Conservation (phyloP, 2,888 invertebrate genomes). For the Hemicrepidius hirtus region DNA sequence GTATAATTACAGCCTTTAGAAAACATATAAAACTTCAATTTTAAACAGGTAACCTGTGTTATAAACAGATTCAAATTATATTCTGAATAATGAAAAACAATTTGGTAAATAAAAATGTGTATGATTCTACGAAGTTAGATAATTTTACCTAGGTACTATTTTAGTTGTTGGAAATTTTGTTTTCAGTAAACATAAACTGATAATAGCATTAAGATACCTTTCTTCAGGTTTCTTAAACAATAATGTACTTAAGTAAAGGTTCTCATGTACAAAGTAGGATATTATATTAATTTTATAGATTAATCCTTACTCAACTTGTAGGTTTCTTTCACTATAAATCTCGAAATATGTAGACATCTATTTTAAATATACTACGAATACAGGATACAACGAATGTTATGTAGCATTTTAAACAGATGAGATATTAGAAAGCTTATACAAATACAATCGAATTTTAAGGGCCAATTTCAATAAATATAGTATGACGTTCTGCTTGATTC, state of each 20-base stretch:
- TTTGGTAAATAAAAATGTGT: background rate
- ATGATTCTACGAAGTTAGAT: too few relatives aligned
- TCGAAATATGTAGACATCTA: conserved; percentile 6
- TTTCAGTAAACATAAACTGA: too few relatives aligned
- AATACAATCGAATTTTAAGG: conserved; percentile 20
- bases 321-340: background rate
- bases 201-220: background rate
- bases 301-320: too few relatives aligned
- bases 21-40: too few relatives aligned
- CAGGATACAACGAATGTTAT: conserved; percentile 11
- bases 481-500: conserved; percentile 3
- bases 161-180: too few relatives aligned
- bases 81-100: too few relatives aligned
- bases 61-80: too few relatives aligned
- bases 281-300: background rate
- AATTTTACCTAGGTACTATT: too few relatives aligned
- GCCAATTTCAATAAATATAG: conserved; percentile 22
- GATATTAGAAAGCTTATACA: conserved; percentile 8
- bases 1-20: too few relatives aligned
- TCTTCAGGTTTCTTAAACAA: background rate
- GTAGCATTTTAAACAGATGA: conserved; percentile 9
- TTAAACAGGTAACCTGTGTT: too few relatives aligned
- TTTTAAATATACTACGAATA: conserved; percentile 5
- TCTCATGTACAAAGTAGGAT: background rate
- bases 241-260: background rate